These are phyloP conservation scores for Apodemia duryi DNA, from an alignment of 2,888 invertebrate genomes.

Conservation along the genomic window DNA sequence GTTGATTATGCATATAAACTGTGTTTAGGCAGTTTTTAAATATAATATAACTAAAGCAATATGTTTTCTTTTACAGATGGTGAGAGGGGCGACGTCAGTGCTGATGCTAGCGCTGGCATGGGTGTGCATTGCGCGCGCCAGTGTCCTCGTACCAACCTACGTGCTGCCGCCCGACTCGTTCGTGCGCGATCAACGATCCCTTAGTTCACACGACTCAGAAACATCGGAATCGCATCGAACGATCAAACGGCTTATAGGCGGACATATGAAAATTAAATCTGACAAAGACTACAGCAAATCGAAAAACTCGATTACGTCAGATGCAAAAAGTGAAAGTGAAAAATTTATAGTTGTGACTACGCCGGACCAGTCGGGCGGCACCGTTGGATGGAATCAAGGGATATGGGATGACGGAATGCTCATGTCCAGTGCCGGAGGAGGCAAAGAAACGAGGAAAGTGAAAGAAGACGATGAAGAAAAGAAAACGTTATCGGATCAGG, in stretches of 20 bases:
- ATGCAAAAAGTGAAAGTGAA: constrained; percentile 59
- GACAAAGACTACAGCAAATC: constrained; percentile 61
- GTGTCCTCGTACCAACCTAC: constrained; percentile 75
- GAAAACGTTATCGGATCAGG: constrained; percentile 93
- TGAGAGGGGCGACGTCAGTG: constrained; percentile 76
- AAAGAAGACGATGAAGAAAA: constrained; percentile 83
- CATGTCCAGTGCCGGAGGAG: constrained; percentile 84
- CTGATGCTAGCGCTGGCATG: constrained; percentile 70
- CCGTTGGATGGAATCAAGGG: constrained; percentile 74
- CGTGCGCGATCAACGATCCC: constrained; percentile 73
- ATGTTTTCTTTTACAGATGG: constrained; percentile 74
- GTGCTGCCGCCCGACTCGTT: constrained; percentile 76
- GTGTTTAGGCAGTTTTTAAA: constrained; percentile 20
- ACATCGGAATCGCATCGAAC: too few relatives aligned
- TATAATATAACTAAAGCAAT: constrained; percentile 48
- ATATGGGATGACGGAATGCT: constrained; percentile 84
- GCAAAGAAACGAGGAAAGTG: constrained; percentile 74
- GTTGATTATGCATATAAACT: constrained; percentile 43
- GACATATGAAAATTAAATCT: constrained; percentile 44
- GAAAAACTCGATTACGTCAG: constrained; percentile 62
- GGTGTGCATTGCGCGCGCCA: constrained; percentile 56
- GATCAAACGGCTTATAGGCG: too few relatives aligned
- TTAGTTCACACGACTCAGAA: constrained; percentile 51
- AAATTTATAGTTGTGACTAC: constrained; percentile 62
- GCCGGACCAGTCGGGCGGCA: constrained; percentile 71